A percentile compares a stretch with the other conserved stretches of the same genome.
Conservation (phyloP, 1,140 invertebrate genomes). For the Rhizoglyphus robini region DNA sequence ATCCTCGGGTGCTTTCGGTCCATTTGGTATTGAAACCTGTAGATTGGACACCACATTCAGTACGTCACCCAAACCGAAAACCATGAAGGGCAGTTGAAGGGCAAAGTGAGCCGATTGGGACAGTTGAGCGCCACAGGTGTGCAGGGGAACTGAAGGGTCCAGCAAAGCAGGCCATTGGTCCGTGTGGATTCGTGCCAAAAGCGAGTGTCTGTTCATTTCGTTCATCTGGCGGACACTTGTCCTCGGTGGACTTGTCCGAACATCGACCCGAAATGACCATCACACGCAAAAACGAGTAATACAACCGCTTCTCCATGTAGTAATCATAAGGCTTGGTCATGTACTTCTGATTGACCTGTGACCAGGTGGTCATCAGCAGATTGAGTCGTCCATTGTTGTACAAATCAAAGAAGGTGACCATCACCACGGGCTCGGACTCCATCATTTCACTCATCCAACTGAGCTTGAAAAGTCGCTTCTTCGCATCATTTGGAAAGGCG, state of each 20-base stretch:
- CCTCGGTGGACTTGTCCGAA: constrained; percentile 22
- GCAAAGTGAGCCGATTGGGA: constrained; percentile 81
- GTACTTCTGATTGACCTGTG: constrained; percentile 25
- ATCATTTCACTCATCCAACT: constrained; percentile 41
- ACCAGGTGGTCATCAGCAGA: constrained; percentile 17
- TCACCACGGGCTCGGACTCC: constrained; percentile 46
- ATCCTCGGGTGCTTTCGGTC: background rate
- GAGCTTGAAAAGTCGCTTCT: constrained; percentile 16
- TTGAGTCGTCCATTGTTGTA: constrained; percentile 50
- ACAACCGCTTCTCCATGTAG: constrained; percentile 73
- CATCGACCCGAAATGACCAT: constrained; percentile 66
- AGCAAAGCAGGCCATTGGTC: constrained; percentile 68
- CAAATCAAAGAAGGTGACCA: constrained; percentile 84
- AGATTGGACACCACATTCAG: constrained; percentile 92
- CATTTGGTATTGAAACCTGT: constrained; percentile 56
- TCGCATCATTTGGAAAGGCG: background rate
- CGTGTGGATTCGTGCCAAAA: constrained; percentile 72
- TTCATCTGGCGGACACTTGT: constrained; percentile 34
- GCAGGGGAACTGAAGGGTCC: constrained; percentile 53
- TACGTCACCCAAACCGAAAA: constrained; percentile 86
- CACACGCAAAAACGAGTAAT: constrained; percentile 88
- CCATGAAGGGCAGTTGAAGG: constrained; percentile 78
- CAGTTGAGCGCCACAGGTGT: constrained; percentile 66
- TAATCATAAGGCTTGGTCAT: constrained; percentile 53
- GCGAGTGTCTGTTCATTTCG: too few species aligned